These are phyloP conservation scores for Limnephilus marmoratus DNA, from an alignment of 2,888 invertebrate genomes.

Conservation along the genomic window DNA sequence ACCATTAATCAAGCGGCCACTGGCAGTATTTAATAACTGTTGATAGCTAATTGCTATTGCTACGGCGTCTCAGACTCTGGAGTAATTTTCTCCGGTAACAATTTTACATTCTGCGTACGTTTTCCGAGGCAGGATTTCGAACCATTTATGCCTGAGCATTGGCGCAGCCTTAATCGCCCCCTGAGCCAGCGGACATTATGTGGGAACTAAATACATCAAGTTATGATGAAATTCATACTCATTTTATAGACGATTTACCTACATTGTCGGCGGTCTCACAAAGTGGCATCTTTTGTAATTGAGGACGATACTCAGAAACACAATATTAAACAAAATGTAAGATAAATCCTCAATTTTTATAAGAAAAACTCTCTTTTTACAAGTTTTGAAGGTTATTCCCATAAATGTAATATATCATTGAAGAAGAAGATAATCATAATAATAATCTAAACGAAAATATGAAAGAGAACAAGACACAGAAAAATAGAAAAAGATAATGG, in stretches of 20 bases:
- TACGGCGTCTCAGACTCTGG: conserved; percentile 26
- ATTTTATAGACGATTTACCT: conserved; percentile 27
- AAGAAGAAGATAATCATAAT: too few relatives aligned
- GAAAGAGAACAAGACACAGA: too few relatives aligned
- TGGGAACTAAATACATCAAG: conserved; percentile 31
- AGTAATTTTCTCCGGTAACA: conserved; percentile 23
- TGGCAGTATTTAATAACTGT: conserved; percentile 63
- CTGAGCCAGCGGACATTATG: conserved; percentile 20
- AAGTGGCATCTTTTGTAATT: not conserved
- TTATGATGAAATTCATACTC: conserved; percentile 1
- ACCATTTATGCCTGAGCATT: not conserved
- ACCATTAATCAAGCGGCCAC: conserved; percentile 64
- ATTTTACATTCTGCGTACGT: conserved; percentile 44
- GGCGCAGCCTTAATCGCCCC: not conserved
- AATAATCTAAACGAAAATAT: too few relatives aligned
- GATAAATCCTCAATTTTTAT: not conserved
- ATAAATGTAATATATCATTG: too few relatives aligned
- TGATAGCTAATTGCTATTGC: conserved; percentile 62
- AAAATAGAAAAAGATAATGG: too few relatives aligned
- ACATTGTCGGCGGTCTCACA: conserved; percentile 10
- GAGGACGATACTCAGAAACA: not conserved
- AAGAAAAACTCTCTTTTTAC: too few relatives aligned
- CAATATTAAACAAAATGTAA: not conserved
- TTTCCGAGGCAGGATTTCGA: conserved; percentile 38
- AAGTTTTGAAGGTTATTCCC: too few relatives aligned